Conservation (phyloP, 2,797 vertebrate species). For the Siniperca obscura region DNA sequence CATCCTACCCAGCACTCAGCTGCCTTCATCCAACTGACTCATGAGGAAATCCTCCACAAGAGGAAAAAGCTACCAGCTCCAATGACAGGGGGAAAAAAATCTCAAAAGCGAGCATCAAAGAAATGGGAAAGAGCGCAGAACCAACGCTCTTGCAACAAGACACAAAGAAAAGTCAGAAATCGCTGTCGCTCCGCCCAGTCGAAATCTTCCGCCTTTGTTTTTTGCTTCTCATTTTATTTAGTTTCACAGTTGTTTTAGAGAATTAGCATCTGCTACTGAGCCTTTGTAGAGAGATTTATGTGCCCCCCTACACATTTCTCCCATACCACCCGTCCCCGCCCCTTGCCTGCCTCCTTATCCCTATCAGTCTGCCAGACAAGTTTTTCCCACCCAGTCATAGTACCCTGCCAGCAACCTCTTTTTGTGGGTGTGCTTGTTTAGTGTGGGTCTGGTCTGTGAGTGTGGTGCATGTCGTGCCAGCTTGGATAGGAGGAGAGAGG, state of each 20-base stretch:
- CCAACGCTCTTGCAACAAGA: slow-evolving; percentile 65
- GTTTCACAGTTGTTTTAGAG: slow-evolving; percentile 78
- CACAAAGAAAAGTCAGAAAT: slow-evolving; percentile 74
- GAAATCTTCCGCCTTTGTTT: slow-evolving; percentile 68
- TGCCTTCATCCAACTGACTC: slow-evolving; percentile 75
- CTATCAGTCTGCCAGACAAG: slow-evolving; percentile 78
- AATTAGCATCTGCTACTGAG: slow-evolving; percentile 80
- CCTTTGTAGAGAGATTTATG: slow-evolving; percentile 80
- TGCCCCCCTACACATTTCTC: slow-evolving; percentile 74
- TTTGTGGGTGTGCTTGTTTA: slow-evolving; percentile 80
- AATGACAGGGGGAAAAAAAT: slow-evolving; percentile 56
- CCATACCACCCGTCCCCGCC: slow-evolving; percentile 71
- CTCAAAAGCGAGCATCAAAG: slow-evolving; percentile 72
- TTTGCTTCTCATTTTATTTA: slow-evolving; percentile 74
- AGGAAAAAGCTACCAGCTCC: slow-evolving; percentile 74
- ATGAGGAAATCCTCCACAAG: slow-evolving; percentile 74
- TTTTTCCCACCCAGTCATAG: slow-evolving; percentile 80
- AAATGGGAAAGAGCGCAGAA: slow-evolving; percentile 50
- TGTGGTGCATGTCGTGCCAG: slow-evolving; percentile 78
- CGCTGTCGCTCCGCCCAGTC: slow-evolving; percentile 54
- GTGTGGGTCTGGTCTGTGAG: slow-evolving; percentile 72
- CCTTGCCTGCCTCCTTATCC: slow-evolving; percentile 69
- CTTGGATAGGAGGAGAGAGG: slow-evolving; percentile 77
- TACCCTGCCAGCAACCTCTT: slow-evolving; percentile 75
- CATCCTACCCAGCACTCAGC: slow-evolving; percentile 67